Percentiles rank a stretch among this genome's conserved stretches.
These are phyloP conservation scores for Ladona fulva DNA, from an alignment of 1,140 invertebrate species.

Conservation along the genomic window DNA sequence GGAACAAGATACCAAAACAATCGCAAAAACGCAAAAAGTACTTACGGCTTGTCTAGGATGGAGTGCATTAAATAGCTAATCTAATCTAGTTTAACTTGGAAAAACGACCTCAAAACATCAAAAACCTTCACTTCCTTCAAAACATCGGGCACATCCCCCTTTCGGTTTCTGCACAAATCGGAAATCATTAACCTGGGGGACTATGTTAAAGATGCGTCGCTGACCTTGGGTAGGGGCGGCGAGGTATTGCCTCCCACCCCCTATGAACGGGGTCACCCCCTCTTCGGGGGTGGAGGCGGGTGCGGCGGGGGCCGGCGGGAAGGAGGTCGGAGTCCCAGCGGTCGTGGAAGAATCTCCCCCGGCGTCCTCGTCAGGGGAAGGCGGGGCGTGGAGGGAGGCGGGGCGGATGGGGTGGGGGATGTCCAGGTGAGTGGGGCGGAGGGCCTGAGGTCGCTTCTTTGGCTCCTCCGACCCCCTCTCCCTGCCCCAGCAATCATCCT, in stretches of 20 bases:
- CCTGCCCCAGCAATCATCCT: not conserved
- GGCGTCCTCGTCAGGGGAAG: not conserved
- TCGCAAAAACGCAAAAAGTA: no score
- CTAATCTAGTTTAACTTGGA: no score
- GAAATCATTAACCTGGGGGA: no score
- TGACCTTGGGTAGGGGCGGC: not conserved
- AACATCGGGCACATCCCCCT: no score
- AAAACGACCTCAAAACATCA: no score
- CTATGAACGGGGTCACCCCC: not conserved
- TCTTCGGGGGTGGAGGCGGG: slow-evolving; percentile 5
- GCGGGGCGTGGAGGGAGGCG: not conserved
- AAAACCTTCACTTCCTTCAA: no score
- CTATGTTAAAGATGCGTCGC: not conserved
- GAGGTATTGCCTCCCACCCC: not conserved
- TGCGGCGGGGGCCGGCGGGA: not conserved
- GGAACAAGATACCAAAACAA: no score
- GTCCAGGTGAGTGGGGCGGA: slow-evolving; percentile 22
- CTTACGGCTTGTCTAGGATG: no score
- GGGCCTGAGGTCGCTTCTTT: not conserved
- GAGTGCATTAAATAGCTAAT: no score
- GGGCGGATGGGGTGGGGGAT: slow-evolving; percentile 20
- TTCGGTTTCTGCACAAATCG: no score
- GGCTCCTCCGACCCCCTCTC: not conserved
- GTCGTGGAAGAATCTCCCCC: not conserved
- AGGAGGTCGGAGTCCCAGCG: not conserved